These are phyloP conservation scores for Thalassophryne amazonica DNA, from an alignment of 2,797 vertebrate genomes.

Conservation along the genomic window DNA sequence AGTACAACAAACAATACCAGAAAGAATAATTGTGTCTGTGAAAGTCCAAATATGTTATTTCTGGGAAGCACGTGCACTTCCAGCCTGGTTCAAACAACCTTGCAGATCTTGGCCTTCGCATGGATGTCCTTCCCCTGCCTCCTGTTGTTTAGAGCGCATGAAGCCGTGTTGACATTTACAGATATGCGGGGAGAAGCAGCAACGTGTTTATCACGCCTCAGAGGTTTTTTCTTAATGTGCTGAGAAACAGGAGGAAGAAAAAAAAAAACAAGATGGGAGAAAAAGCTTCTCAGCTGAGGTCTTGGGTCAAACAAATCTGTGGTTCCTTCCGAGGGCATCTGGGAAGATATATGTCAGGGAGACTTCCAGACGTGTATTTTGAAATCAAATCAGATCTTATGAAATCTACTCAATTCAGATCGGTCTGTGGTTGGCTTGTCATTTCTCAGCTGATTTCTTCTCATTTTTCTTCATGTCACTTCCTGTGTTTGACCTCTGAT, in stretches of 20 bases:
- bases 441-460: not conserved
- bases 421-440: not conserved
- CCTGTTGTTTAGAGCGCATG: slow-evolving; percentile 18
- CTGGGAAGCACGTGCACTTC: slow-evolving; percentile 19
- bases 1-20: slow-evolving; percentile 42
- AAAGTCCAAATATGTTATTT: slow-evolving; percentile 7
- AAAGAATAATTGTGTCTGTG: slow-evolving; percentile 7
- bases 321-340: not conserved
- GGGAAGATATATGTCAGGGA: too few relatives aligned
- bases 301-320: not conserved
- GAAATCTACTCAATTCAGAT: not conserved
- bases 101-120: slow-evolving; percentile 35
- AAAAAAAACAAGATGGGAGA: slow-evolving; percentile 1
- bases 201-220: slow-evolving; percentile 27
- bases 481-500: slow-evolving; percentile 16
- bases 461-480: slow-evolving; percentile 1
- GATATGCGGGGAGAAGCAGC: slow-evolving; percentile 2
- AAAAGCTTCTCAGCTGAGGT: not conserved
- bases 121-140: slow-evolving; percentile 15
- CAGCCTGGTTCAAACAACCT: slow-evolving; percentile 28
- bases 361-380: not conserved
- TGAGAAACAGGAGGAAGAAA: slow-evolving; percentile 9
- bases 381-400: not conserved
- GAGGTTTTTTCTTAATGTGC: slow-evolving; percentile 42
- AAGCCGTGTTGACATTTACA: not conserved